Base-by-base conservation (phyloP, 2,797 vertebrate species). In the Garrulus glandarius region DNA sequence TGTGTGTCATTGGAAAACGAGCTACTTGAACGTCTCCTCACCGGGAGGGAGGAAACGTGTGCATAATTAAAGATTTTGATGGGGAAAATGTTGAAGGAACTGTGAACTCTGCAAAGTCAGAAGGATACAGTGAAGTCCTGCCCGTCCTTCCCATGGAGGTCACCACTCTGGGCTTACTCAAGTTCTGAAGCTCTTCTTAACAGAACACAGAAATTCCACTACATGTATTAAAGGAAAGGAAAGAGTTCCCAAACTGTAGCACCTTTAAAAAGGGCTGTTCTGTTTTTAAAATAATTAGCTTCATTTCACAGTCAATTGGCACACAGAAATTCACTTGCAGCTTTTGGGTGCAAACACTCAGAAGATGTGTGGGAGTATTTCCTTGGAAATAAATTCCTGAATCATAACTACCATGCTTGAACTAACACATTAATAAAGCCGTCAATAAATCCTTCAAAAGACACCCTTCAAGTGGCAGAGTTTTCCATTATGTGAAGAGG, bases 381-480 rank as follows among this genome's bases (percentile, higher is more conserved):
- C 89, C 91, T 85, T 56, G 83, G 92, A 92, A 96, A 96, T 89
- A 92, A 91, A 94, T 82, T 91, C 60, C 71, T 84, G 87, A 95
- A 27, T 83, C 82, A 9, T 13, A 92, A 67, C 43, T 83, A 44
- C 64, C 37, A 5, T 27, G 55, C 64, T 56, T 85, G 67, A 52
- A 27, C 29, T 46, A 67, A 78, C 81, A 34, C 71, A 53, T 29
- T 53, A 37, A 72, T 50, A 84, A 82, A 63, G 27, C 74, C 10
- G 13, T 36, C 67, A 88, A 88, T 41, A 63, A 32, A 11, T 39
- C n/a, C 63, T 85, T 68, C 71, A 75, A 39, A 60, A 92, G 49
- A 18, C 60, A 61, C 30, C 27, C 37, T 75, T 32, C 56, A 27
- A 75, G 39, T 34, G 60, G 50, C 64, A 83, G 29, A 71, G 27